Evolutionary conservation across 2,797 vertebrate species (phyloP).

Genomic region (Serranus cabrilla): DNA sequence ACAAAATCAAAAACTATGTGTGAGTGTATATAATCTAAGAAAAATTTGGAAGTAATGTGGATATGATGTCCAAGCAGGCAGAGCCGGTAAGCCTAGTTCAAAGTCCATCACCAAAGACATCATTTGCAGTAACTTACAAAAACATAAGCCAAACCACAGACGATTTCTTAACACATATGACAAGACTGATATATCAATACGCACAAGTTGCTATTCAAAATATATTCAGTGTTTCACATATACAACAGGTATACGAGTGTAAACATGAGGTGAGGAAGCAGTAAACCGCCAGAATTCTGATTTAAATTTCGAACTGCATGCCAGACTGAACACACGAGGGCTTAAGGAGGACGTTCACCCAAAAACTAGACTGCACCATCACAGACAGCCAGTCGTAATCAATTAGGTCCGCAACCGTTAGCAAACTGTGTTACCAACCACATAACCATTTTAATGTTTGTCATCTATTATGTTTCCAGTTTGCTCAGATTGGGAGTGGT

Average conservation of each 20-base stretch:
- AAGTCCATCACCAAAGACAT: not conserved
- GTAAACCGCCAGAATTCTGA: not conserved
- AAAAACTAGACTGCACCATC: conserved; percentile 3
- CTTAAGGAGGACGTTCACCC: not conserved
- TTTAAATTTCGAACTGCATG: not conserved
- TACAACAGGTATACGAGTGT: not conserved
- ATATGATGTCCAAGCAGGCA: not conserved
- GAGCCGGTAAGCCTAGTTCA: not conserved
- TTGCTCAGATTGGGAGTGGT: not conserved
- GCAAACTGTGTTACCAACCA: not conserved
- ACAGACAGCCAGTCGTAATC: not conserved
- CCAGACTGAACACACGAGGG: not conserved
- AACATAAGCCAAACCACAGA: not conserved
- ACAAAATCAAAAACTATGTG: not conserved
- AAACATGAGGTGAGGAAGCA: not conserved
- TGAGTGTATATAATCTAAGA: not conserved
- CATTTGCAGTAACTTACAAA: not conserved
- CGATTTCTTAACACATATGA: not conserved
- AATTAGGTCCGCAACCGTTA: not conserved
- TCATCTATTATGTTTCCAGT: not conserved
- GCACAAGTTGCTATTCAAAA: no score
- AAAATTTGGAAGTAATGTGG: not conserved
- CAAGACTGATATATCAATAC: not conserved
- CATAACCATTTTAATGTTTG: not conserved
- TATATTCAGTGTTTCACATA: not conserved